Conservation (phyloP, 92 coral and sea anemone genomes). For the Pocillopora meandrina region DNA sequence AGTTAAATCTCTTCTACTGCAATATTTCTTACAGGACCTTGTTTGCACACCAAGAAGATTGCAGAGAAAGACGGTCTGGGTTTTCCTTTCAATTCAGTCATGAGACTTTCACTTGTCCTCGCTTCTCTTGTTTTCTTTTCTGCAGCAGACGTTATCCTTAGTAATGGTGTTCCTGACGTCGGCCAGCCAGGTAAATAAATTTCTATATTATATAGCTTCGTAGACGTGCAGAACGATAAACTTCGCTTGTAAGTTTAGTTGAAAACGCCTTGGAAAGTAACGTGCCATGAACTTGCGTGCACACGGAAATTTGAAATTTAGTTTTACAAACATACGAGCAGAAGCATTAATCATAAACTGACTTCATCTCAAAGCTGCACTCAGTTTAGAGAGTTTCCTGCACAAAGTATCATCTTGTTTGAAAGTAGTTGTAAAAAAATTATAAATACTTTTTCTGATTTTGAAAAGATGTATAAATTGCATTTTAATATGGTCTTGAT, state of each 20-base stretch:
- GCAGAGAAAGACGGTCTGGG: not conserved
- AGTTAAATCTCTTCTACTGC: constrained; percentile 13
- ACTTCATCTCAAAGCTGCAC: no score
- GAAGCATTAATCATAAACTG: no score
- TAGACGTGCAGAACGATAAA: not conserved
- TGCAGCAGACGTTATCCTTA: constrained; percentile 4
- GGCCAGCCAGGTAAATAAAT: constrained; percentile 32
- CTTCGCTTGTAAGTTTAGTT: not conserved
- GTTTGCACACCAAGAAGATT: constrained; percentile 13
- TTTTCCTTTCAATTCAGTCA: not conserved
- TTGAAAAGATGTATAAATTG: not conserved
- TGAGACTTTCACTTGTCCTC: constrained; percentile 11
- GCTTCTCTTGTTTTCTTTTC: constrained; percentile 10
- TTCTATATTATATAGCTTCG: not conserved
- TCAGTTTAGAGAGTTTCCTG: no score
- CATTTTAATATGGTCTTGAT: not conserved
- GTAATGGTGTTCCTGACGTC: constrained; percentile 6
- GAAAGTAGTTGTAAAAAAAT: no score
- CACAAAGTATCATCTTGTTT: no score
- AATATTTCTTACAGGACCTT: not conserved
- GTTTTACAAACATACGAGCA: not conserved
- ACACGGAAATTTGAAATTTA: not conserved
- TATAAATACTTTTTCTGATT: no score
- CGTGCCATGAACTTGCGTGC: not conserved
- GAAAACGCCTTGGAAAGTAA: not conserved